Percentiles rank a stretch among this genome's conserved stretches.
phyloP scores from a whole-genome alignment of 2,113 vertebrate species.

The Cyrtonyx montezumae region DNA sequence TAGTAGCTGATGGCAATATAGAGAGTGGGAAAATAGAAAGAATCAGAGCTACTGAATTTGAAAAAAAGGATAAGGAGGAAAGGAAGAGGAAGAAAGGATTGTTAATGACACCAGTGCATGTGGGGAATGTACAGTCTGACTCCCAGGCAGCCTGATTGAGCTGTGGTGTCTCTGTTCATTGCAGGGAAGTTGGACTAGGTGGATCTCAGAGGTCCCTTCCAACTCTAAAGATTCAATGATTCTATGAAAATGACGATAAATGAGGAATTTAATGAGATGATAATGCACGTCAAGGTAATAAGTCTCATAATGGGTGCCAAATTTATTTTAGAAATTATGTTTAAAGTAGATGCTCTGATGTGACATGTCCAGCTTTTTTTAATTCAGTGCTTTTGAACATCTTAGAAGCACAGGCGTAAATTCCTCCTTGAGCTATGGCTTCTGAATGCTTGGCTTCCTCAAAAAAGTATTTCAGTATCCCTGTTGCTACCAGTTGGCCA shows the following conservation, averaged over 20 bases:
- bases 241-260: not conserved
- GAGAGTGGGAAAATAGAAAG: not conserved
- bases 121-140: not conserved
- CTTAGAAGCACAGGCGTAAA: conserved; percentile 10
- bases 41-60: not conserved
- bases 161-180: no score
- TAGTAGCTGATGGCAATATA: not conserved
- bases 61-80: not conserved
- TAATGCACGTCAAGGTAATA: not conserved
- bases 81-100: not conserved
- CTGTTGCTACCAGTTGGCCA: not conserved
- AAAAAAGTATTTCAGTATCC: conserved; percentile 9
- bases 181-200: no score
- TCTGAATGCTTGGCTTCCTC: conserved; percentile 26
- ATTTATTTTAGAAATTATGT: not conserved
- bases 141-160: no score
- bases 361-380: not conserved
- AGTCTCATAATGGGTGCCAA: not conserved
- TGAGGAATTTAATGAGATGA: not conserved
- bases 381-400: conserved; percentile 9
- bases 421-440: not conserved
- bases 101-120: not conserved
- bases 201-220: no score
- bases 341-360: not conserved
- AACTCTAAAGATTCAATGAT: no score